Base-by-base conservation (phyloP, 2,113 vertebrate species). In the Lutjanus erythropterus region DNA sequence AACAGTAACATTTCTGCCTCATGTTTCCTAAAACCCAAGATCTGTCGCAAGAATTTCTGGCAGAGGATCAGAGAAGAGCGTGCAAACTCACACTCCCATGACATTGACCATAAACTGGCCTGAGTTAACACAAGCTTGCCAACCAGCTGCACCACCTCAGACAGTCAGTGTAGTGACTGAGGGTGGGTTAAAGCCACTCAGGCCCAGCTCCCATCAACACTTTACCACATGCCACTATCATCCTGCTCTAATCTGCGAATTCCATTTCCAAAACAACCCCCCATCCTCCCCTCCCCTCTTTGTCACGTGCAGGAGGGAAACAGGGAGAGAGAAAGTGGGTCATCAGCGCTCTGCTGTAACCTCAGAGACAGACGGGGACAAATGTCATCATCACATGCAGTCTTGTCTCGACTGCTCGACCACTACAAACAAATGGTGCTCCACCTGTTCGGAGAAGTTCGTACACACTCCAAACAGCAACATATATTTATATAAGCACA, bases 251-350 rank as follows among this genome's bases (percentile, higher is more conserved):
- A 94, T 94, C 93, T 91, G 83, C 50, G 42, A 91, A 87, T 92
- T 91, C 90, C 85, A 91, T 89, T 91, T 90, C 80, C 91, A 81
- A 86, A 94, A 88, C 80, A 88, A 7, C 60, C 60, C 33, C 75
- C 14, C 11, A 42, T 15, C 41, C 5, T 19, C 16, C 9, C 9
- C 21, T 9, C 37, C 31, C 21, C 52, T 33, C 73, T 88, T 58
- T 25, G 78, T 92, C 91, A 93, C 86, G 78, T 92, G 90, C 70
- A 33, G 19, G 29, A 83, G 85, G 75, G 75, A 87, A 76, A 37
- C 69, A 85, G 84, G 68, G 80, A 75, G 75, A 74, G 70, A 55
- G 85, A 91, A 94, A 94, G 87, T 93, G 92, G 94, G 94, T 94
- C 94, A 94, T 60, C 77, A 39, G 64, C 70, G 41, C 81, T 91